Evolutionary conservation across 2,797 vertebrate genomes (phyloP).

Genomic region (Enteromius argenteus): DNA sequence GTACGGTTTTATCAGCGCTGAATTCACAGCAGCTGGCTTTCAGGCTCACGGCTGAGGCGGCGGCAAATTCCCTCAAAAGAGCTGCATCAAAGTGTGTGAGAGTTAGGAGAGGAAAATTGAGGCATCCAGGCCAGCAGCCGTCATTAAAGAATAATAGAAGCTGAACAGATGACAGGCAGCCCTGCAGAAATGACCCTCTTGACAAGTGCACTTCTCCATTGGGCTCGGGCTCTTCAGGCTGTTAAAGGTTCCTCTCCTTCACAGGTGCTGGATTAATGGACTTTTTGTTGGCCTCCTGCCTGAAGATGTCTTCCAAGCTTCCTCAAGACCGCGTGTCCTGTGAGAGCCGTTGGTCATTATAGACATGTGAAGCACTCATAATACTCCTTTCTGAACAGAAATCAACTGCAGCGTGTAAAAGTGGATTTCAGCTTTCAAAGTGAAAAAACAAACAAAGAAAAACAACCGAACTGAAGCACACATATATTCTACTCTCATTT

Average conservation of each 20-base stretch:
- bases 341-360: constrained; percentile 4
- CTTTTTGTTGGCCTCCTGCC: constrained; percentile 12
- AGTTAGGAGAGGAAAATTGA: constrained; percentile 26
- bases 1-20: neutral
- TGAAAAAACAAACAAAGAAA: neutral
- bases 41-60: neutral
- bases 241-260: constrained; percentile 41
- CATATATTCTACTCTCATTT: neutral
- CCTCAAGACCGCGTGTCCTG: neutral
- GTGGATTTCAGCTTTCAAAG: neutral
- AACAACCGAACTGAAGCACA: neutral
- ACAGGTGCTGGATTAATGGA: constrained; percentile 41
- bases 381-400: neutral
- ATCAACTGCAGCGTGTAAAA: neutral
- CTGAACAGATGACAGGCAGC: constrained; percentile 13
- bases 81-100: constrained; percentile 10
- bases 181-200: constrained; percentile 32
- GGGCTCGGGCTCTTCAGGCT: constrained; percentile 35
- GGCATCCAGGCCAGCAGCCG: neutral
- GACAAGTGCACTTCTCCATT: constrained; percentile 36
- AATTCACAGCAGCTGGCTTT: neutral
- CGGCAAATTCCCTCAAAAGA: constrained; percentile 18
- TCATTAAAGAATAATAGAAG: constrained; percentile 41
- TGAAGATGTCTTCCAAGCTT: neutral
- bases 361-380: neutral